Conservation (phyloP, 2,888 invertebrate species). For the Morinoia aosen region DNA sequence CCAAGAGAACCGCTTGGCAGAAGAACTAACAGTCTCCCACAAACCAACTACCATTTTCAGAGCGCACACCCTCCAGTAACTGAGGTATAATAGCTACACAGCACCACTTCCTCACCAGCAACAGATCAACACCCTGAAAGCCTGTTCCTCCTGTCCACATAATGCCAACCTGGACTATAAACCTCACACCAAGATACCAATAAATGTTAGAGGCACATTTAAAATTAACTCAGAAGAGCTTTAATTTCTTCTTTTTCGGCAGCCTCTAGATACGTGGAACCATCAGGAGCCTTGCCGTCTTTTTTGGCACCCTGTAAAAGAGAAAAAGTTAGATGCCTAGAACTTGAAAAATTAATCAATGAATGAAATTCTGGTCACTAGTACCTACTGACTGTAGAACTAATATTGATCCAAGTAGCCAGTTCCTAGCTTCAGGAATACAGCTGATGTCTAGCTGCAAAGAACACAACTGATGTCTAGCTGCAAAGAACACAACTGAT, state of each 20-base stretch:
- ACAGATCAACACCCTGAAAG: background rate
- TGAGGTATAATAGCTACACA: background rate
- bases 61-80: background rate
- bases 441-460: no score
- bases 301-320: constrained; percentile 83
- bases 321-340: constrained; percentile 59
- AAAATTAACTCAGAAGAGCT: constrained; percentile 76
- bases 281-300: constrained; percentile 88
- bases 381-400: background rate
- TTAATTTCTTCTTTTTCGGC: constrained; percentile 94
- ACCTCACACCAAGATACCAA: background rate
- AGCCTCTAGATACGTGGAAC: constrained; percentile 86
- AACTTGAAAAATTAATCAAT: background rate
- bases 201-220: constrained; percentile 4
- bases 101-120: background rate
- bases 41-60: background rate
- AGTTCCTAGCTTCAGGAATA: no score
- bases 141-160: background rate
- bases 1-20: background rate
- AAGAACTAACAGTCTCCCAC: no score
- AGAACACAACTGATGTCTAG: no score
- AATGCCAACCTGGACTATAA: background rate
- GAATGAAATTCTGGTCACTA: background rate
- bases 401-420: background rate
- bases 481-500: no score